A percentile compares a stretch with the other conserved stretches of the same genome.
These are phyloP conservation scores for Geotrypetes seraphini DNA, from an alignment of 2,797 vertebrate species.

Conservation along the genomic window DNA sequence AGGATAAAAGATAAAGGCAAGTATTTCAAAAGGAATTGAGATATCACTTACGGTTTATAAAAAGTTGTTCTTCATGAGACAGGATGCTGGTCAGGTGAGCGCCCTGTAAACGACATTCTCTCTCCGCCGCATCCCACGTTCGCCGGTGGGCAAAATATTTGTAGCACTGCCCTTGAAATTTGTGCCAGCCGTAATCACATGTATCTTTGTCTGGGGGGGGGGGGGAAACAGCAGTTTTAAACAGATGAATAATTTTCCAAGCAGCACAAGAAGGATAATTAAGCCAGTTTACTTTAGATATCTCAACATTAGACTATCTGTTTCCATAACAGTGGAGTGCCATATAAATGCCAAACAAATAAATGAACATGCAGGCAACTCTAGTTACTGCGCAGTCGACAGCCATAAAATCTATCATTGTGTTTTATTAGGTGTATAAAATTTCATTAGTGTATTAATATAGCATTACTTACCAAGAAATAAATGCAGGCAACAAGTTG, in stretches of 20 bases:
- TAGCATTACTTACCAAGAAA: not conserved
- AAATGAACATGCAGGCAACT: no score
- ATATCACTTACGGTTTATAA: slow-evolving; percentile 89
- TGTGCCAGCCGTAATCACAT: slow-evolving; percentile 93
- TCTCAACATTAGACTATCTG: not conserved
- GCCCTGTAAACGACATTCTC: slow-evolving; percentile 87
- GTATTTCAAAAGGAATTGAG: no score
- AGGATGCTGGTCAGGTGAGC: slow-evolving; percentile 86
- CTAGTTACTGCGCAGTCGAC: not conserved
- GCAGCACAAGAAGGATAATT: not conserved
- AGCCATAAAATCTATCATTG: accelerated
- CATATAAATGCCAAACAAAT: no score
- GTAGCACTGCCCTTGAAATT: slow-evolving; percentile 96
- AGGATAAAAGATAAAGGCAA: no score
- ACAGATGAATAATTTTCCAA: not conserved
- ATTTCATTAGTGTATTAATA: no score
- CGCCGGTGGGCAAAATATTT: slow-evolving; percentile 83
- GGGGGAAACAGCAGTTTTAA: not conserved
- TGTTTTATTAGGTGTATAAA: not conserved
- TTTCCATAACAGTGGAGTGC: not conserved
- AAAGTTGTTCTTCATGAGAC: slow-evolving; percentile 83
- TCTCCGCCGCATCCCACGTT: slow-evolving; percentile 88
- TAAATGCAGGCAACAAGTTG: not conserved
- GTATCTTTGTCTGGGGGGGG: slow-evolving; percentile 75
- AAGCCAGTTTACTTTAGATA: not conserved